These are phyloP conservation scores for Halichoeres trimaculatus DNA, from an alignment of 2,113 vertebrate genomes.

Conservation along the genomic window DNA sequence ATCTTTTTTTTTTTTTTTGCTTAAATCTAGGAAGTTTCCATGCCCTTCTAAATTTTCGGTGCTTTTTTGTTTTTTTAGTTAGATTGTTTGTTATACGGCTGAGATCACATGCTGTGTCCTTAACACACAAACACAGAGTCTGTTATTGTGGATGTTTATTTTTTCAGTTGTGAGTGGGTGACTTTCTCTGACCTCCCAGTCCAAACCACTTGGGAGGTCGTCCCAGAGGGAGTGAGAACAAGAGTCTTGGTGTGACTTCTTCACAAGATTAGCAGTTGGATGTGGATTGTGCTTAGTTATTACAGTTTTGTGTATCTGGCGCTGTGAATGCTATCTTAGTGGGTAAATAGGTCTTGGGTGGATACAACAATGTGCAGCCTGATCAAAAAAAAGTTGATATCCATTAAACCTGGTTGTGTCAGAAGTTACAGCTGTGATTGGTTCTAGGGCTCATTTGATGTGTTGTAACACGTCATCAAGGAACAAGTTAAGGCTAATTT, in stretches of 20 bases:
- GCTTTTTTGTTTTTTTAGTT: no score
- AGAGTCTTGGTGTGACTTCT: not conserved
- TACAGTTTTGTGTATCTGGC: slow-evolving; percentile 68
- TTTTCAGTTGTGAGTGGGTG: slow-evolving; percentile 9
- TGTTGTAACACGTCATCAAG: no score
- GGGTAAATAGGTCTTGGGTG: slow-evolving; percentile 17
- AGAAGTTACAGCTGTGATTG: no score
- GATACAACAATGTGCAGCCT: not conserved
- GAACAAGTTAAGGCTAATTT: no score
- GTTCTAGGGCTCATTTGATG: no score
- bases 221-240: not conserved
- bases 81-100: not conserved
- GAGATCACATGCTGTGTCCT: not conserved
- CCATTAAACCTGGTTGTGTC: no score
- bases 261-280: slow-evolving; percentile 58
- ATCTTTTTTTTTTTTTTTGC: no score
- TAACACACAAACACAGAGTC: not conserved
- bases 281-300: slow-evolving; percentile 47
- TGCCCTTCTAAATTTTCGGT: no score
- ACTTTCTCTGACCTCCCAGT: not conserved
- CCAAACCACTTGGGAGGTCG: not conserved
- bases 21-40: no score
- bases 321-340: slow-evolving; percentile 17
- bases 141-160: not conserved
- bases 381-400: no score